Evolutionary conservation across 2,113 vertebrate genomes (phyloP).

Genomic region (Sphaerodactylus townsendi): DNA sequence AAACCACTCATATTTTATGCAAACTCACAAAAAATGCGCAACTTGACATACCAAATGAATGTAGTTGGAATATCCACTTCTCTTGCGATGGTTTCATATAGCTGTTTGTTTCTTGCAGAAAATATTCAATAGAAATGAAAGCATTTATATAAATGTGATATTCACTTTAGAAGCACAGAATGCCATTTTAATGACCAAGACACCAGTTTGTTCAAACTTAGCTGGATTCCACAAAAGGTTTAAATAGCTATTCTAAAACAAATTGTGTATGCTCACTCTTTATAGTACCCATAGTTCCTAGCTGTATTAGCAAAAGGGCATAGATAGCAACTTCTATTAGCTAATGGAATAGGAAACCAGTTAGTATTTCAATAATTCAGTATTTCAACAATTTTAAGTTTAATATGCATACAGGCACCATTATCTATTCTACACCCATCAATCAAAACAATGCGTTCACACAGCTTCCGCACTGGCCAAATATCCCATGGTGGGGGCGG

Average conservation of each 20-base stretch:
- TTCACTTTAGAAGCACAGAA: constrained; percentile 1
- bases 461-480: too few species aligned
- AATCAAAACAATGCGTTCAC: background rate
- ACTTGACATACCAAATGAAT: constrained; percentile 81
- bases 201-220: constrained; percentile 24
- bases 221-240: constrained; percentile 1
- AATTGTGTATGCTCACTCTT: background rate
- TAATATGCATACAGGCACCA: too few species aligned
- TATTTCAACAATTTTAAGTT: too few species aligned
- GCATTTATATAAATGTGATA: background rate
- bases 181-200: constrained; percentile 35
- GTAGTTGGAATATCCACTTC: constrained; percentile 84
- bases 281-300: background rate
- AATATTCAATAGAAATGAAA: constrained; percentile 31
- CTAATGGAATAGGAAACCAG: background rate
- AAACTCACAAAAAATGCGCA: background rate
- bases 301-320: background rate
- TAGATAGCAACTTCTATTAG: background rate
- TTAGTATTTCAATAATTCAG: too few species aligned
- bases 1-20: background rate
- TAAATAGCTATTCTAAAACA: background rate
- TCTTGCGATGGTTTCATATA: constrained; percentile 86
- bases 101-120: constrained; percentile 88
- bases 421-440: background rate
- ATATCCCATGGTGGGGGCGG: too few species aligned